Evolutionary conservation across 2,888 invertebrate species (phyloP), one percentile per base, ranked within the genome.

Genomic region (Busseola fusca): DNA sequence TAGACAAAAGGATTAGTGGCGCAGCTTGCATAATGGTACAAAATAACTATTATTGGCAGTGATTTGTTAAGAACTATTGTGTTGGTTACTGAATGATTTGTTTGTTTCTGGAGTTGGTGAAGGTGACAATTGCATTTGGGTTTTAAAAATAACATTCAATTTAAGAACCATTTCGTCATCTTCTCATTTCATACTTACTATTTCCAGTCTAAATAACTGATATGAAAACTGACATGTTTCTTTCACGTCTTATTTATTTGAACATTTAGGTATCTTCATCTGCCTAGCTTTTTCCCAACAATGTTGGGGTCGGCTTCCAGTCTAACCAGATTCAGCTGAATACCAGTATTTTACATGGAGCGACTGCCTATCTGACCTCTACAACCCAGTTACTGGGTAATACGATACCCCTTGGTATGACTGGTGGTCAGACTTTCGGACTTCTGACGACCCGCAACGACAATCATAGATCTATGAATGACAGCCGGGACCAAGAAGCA

Each of bases 1-100:
- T 93, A 93, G 89, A 92, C 91, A 91, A 91, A 88, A 89, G 92
- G 91, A 89, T 92, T 90, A 83, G 83, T 72, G 82, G 83, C 74
- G 77, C 83, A 74, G 79, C 78, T 81, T 83, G 84, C 70, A 78
- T 77, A 78, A 82, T 84, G 76, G 72, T 80, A 74, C 76, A 76
- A 82, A 84, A 86, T 87, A 82, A 87, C 73, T 83, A 84, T 85
- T 80, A 78, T 78, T 75, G 72, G 45, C 52, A 73, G 74, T 72
- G 56, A 78, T 84, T 84, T 84, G 78, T 72, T 57, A 37, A 64
- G 34, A 60, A 57, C 67, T 59, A 37, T 60, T 50, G 56, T 65
- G 74, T 59, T 60, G 40, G 52, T 74, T 72, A 62, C 12, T 16
- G 25, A 65, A 64, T 72, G 50, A 74, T 72, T 82, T 84, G 68